Base-by-base conservation (phyloP, 2,888 invertebrate species). In the Caenorhabditis parvicauda region DNA sequence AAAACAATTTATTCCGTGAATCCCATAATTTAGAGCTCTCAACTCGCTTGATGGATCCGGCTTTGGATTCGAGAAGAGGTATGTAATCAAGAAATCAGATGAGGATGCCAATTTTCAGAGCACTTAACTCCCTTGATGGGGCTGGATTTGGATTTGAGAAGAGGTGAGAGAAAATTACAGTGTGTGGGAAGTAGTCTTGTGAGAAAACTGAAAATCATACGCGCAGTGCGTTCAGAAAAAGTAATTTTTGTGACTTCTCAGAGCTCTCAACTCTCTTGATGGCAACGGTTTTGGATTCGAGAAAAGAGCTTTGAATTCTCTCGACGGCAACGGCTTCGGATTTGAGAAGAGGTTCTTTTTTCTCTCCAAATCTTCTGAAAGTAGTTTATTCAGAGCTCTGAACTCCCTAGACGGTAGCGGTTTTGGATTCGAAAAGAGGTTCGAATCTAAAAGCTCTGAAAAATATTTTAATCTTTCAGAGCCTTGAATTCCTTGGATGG, bases 211-310 rank as follows among this genome's bases (percentile, higher is more conserved):
- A 12, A 21, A 21, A n/a, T 17, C 17, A n/a, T 9, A 17, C 19
- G 42, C n/a, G n/a, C 47, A 32, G 55, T 12, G 55, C 55, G 17
- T 27, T 55, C 24, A 51, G 51, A 17, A 35, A 37, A 3, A 9
- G 45, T 21, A 47, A 54, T 28, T 51, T 47, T n/a, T 45, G 39
- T 25, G 59, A 50, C 17, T 59, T 59, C n/a, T n/a, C n/a, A n/a
- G n/a, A n/a, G n/a, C n/a, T n/a, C n/a, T n/a, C n/a, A n/a, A n/a
- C n/a, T 62, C 38, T 14, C 46, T 67, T 9, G 67, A 64, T n/a
- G 65, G 64, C 7, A 48, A 53, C 38, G 70, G 67, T n/a, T 70
- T 70, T 38, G 67, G 67, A 19, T 70, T 69, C 41, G 60, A 64
- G 14, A 66, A 69, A 38, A 46, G 70, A 45, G 64, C 70, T n/a